phyloP scores from a whole-genome alignment of 1,140 invertebrate species.

The Trigoniulus corallinus region DNA sequence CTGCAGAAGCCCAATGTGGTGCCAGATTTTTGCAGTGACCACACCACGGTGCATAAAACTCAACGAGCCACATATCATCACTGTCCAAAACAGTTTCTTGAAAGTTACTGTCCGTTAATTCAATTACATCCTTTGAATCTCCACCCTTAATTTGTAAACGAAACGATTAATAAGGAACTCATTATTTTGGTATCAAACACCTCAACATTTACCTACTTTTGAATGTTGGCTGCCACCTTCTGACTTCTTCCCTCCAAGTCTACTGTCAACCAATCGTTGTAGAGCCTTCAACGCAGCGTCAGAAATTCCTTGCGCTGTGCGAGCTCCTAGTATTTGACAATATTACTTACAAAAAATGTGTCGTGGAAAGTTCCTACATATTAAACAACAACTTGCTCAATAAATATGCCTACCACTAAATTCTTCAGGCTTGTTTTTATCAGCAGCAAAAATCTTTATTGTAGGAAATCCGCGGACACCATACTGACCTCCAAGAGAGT shows the following conservation, averaged over 20 bases:
- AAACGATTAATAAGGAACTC: neutral
- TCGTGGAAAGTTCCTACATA: neutral
- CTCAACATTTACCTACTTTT: conserved; percentile 11
- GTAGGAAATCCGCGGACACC: conserved; percentile 85
- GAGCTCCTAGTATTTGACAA: conserved; percentile 31
- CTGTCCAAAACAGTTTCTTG: conserved; percentile 73
- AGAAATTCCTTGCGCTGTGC: conserved; percentile 70
- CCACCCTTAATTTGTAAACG: conserved; percentile 14
- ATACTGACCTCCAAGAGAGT: conserved; percentile 59
- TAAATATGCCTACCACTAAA: conserved; percentile 43
- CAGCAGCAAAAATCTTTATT: conserved; percentile 80
- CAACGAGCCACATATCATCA: conserved; percentile 87
- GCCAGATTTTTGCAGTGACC: conserved; percentile 92
- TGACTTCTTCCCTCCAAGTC: conserved; percentile 38
- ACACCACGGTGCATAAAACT: conserved; percentile 96
- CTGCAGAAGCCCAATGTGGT: conserved; percentile 87
- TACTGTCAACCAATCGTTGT: conserved; percentile 45
- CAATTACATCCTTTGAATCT: conserved; percentile 61
- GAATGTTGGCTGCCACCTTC: neutral
- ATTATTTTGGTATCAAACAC: conserved; percentile 5
- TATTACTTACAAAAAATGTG: neutral
- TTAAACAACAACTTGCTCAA: conserved; percentile 1
- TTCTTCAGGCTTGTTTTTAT: conserved; percentile 73
- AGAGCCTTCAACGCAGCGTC: conserved; percentile 60
- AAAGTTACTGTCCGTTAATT: conserved; percentile 89